These are phyloP conservation scores for Orussus abietinus DNA, from an alignment of 1,140 invertebrate species.

Conservation along the genomic window DNA sequence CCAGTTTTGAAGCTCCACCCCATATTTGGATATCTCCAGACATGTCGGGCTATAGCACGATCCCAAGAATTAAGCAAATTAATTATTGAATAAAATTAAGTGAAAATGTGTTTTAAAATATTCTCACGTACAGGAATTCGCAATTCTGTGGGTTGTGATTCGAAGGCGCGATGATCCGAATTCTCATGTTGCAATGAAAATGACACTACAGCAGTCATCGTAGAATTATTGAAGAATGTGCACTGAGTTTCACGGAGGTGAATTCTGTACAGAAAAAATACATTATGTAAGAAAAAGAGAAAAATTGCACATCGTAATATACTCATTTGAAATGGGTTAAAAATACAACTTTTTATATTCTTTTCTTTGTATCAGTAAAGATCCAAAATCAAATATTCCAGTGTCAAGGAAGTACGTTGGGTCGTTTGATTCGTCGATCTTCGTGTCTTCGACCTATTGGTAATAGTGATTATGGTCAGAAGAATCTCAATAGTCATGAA, in stretches of 20 bases:
- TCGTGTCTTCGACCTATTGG: conserved; percentile 23
- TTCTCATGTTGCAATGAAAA: conserved; percentile 22
- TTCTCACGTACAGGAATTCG: too few species aligned
- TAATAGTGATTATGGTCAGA: too few species aligned
- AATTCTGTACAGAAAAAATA: conserved; percentile 17
- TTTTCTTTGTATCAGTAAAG: conserved; percentile 25
- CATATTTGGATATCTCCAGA: conserved; percentile 24
- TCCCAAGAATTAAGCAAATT: too few species aligned
- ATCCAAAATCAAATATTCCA: conserved; percentile 35
- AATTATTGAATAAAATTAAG: too few species aligned
- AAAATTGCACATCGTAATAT: too few species aligned
- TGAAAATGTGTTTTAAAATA: too few species aligned
- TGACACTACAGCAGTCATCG: conserved; percentile 20
- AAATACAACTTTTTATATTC: conserved; percentile 12
- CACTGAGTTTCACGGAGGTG: conserved; percentile 23
- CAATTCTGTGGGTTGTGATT: too few species aligned
- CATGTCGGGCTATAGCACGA: conserved; percentile 16
- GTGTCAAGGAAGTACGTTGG: conserved; percentile 32
- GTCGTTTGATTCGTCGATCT: conserved; percentile 19
- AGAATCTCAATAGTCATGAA: too few species aligned
- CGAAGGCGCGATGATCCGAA: too few species aligned
- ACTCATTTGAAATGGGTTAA: too few species aligned
- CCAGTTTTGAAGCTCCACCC: conserved; percentile 21
- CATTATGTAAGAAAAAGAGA: not conserved
- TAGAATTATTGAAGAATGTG: conserved; percentile 34